Evolutionary conservation across 2,113 vertebrate genomes (phyloP), one percentile per base, ranked within the genome.

Genomic region (Corythornis vintsioides): DNA sequence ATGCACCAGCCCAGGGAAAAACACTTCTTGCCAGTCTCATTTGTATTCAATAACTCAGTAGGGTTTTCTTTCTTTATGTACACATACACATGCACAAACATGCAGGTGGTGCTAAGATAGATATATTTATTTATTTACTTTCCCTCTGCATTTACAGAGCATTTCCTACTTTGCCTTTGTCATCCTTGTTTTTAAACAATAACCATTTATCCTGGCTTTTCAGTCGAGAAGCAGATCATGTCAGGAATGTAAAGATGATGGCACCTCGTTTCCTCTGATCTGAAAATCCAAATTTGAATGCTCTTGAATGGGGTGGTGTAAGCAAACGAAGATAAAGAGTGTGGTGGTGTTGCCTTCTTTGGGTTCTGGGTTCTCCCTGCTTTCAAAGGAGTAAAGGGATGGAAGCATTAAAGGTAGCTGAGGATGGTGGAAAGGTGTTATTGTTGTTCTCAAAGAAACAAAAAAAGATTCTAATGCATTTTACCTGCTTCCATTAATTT

Each of bases 21-120:
- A n/a, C 15, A 40, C 13, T 89, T 88, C 75, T 79, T 89, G 33
- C 66, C 33, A 47, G 25, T 64, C 86, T 93, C 59, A 76, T 94
- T 92, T 89, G 42, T 92, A 94, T 85, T 92, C 78, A 87, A 13
- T 47, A 86, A 87, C 47, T 85, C 86, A 42, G 66, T 75, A 78
- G 72, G 25, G 8, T 86, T 84, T 85, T 78, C 45, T 83, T 72
- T 87, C 86, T 92, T 79, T 84, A 69, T 63, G 65, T 85, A 76
- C 45, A 91, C 29, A 76, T 87, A 87, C 16, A 83, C 60, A 76
- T 42, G 43, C 71, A 86, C 42, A 90, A 84, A 94, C 70, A 60
- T 0, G 13, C 47, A 90, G 52, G 52, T 82, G 53, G 66, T 55
- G 25, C 79, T 52, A 76, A 42, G 48, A 80, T 87, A 87, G 20